Evolutionary conservation across 2,113 vertebrate genomes (phyloP), one percentile per base, ranked within the genome.

Genomic region (Talpa occidentalis): DNA sequence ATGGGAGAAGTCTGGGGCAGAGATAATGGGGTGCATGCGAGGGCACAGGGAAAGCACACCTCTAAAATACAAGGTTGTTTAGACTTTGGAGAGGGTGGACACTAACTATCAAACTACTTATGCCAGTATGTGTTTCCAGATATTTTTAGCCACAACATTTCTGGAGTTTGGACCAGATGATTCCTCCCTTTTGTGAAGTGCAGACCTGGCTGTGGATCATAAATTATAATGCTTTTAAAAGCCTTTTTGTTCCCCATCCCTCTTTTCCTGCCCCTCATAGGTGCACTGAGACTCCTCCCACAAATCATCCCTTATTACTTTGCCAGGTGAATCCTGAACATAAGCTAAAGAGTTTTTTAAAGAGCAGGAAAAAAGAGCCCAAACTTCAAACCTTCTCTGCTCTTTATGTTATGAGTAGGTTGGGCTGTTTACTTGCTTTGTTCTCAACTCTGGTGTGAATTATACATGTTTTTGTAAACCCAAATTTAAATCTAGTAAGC

Each of bases 301-400:
- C 54, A 81, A 76, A 59, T 6, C 85, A 56, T 83, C 56, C 44
- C 2, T 84, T 87, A 42, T 40, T 3, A 49, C 70, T 95, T 81
- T 90, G 76, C 67, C 73, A 85, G 69, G 74, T 78, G 59, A 42
- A 83, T 90, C 81, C 54, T 90, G 77, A 78, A 66, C 82, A 83
- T 62, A 90, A 88, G 76, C 60, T 19, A 84, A 83, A 60, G n/a
- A 92, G 70, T 73, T 73, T 73, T 73, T 56, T 52, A 69, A 93
- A 72, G 28, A 64, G 47, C 44, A 62, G 52, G 30, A 49, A 35
- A 47, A 21, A 24, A 49, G 11, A 85, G 22, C 10, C 24, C 59
- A 37, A 17, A 5, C 30, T 22, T 42, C 0, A 83, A 77, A 60
- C 2, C 6, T n/a, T 69, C 10, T 64, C 21, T 72, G 30, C n/a